Conservation (phyloP, 1,140 invertebrate species). For the Spodoptera litura region DNA sequence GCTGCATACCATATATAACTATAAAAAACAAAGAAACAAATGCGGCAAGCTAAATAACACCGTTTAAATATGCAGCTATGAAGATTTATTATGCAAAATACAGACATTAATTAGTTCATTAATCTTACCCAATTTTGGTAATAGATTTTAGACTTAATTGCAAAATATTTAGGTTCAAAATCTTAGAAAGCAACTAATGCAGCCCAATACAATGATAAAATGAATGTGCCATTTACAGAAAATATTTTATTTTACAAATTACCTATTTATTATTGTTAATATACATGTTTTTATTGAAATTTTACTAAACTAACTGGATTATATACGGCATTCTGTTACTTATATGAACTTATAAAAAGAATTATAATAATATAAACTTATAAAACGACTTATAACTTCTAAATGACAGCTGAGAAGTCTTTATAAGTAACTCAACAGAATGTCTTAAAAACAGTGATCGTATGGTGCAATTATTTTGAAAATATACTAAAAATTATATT, state of each 20-base stretch:
- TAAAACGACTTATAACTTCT: neutral
- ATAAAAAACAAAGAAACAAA: too few relatives aligned
- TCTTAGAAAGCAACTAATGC: neutral
- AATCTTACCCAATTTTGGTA: neutral
- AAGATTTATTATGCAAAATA: neutral
- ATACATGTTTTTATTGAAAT: conserved; percentile 30
- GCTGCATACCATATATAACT: neutral
- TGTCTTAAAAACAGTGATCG: conserved; percentile 16
- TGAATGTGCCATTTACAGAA: conserved; percentile 36
- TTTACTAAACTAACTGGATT: conserved; percentile 7
- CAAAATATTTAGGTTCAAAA: too few relatives aligned
- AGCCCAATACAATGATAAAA: conserved; percentile 20
- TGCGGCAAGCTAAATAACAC: neutral
- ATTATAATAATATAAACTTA: neutral
- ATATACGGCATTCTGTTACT: neutral
- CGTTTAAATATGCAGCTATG: too few relatives aligned
- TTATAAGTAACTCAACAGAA: neutral
- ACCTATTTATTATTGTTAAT: conserved; percentile 9
- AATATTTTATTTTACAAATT: conserved; percentile 37
- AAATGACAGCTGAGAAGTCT: neutral
- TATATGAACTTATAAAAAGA: neutral
- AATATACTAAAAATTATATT: conserved; percentile 39
- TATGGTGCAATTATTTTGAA: conserved; percentile 44
- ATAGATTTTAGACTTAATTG: neutral
- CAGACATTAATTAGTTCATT: too few relatives aligned